These are phyloP conservation scores for Tamias sibiricus DNA, from an alignment of 2,113 vertebrate genomes.

Conservation along the genomic window DNA sequence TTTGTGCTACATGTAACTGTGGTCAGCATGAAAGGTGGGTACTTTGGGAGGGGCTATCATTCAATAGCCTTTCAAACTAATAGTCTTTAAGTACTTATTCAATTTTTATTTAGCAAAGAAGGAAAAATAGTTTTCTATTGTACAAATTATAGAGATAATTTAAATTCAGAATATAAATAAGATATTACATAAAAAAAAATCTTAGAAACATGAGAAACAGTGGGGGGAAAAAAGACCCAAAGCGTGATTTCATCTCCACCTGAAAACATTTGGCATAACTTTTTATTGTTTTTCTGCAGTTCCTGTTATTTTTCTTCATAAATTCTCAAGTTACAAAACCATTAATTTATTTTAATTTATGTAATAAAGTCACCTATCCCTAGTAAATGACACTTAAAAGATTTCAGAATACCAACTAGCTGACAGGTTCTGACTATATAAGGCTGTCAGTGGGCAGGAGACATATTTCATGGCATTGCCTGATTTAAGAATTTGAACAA, in stretches of 20 bases:
- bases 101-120: slow-evolving; percentile 14
- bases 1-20: not conserved
- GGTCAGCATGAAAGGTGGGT: not conserved
- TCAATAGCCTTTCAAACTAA: not conserved
- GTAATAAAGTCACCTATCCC: not conserved
- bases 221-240: not conserved
- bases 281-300: not conserved
- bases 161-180: slow-evolving; percentile 67
- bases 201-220: slow-evolving; percentile 37
- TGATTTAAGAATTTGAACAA: slow-evolving; percentile 1
- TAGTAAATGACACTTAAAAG: not conserved
- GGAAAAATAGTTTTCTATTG: not conserved
- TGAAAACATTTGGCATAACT: slow-evolving; percentile 9
- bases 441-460: not conserved
- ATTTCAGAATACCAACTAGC: not conserved
- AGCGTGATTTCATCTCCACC: slow-evolving; percentile 19
- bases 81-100: slow-evolving; percentile 9
- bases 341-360: not conserved
- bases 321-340: slow-evolving; percentile 26
- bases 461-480: not conserved
- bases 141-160: slow-evolving; percentile 20
- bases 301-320: not conserved
- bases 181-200: not conserved
- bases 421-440: not conserved
- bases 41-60: not conserved